Percentiles rank a stretch among this genome's conserved stretches.
Conservation (phyloP, 2,113 vertebrate species). For the Istiophorus platypterus region DNA sequence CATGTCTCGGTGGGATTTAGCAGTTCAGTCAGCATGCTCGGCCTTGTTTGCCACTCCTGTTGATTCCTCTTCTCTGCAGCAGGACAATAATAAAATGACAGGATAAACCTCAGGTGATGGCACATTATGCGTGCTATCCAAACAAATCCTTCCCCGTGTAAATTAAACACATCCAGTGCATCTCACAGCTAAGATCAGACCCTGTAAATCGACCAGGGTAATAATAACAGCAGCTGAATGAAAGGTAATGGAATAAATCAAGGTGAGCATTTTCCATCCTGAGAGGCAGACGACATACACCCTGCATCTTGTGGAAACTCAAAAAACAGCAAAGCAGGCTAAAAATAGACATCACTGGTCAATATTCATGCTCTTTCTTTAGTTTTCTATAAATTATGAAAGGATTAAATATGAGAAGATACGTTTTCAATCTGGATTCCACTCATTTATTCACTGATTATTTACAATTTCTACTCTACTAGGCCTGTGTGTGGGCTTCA, state of each 20-base stretch:
- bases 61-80: constrained; percentile 57
- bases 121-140: constrained; percentile 79
- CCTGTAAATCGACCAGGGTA: constrained; percentile 64
- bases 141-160: constrained; percentile 80
- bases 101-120: constrained; percentile 76
- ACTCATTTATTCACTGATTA: background rate
- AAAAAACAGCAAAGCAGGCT: constrained; percentile 11
- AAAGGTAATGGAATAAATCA: constrained; percentile 76
- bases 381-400: background rate
- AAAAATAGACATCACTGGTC: constrained; percentile 6
- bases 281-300: constrained; percentile 39
- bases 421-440: background rate
- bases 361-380: background rate
- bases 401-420: constrained; percentile 1
- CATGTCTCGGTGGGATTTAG: constrained; percentile 56
- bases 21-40: constrained; percentile 68
- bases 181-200: constrained; percentile 69
- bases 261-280: constrained; percentile 52
- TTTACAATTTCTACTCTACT: background rate
- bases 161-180: constrained; percentile 76
- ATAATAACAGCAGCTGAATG: constrained; percentile 73
- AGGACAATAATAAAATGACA: constrained; percentile 72
- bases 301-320: constrained; percentile 19
- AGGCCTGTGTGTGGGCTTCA: background rate
- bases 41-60: constrained; percentile 66